Percentiles rank a stretch among this genome's conserved stretches.
phyloP scores from a whole-genome alignment of 2,888 invertebrate genomes.

The Oligia strigilis region DNA sequence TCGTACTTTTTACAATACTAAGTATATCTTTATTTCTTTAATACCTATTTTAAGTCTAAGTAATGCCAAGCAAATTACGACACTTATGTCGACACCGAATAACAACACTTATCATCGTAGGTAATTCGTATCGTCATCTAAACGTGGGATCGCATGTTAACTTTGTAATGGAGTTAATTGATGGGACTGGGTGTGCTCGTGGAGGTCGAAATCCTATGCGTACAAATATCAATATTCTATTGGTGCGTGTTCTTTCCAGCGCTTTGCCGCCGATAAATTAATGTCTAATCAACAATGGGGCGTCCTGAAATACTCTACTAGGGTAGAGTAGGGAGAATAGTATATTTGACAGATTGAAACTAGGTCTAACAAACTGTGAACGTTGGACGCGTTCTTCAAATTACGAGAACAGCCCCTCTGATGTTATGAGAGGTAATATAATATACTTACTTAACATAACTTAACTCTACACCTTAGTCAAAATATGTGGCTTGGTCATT shows the following conservation, averaged over 20 bases:
- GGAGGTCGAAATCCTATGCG: neutral
- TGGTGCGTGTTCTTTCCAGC: neutral
- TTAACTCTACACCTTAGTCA: too few species aligned
- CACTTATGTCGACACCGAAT: slow-evolving; percentile 6
- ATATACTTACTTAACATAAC: too few species aligned
- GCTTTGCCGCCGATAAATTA: too few species aligned
- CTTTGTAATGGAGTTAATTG: slow-evolving; percentile 34
- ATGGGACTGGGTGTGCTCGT: neutral
- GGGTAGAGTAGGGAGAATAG: neutral
- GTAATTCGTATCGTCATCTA: slow-evolving; percentile 46
- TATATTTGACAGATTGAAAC: neutral
- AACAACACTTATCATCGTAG: slow-evolving; percentile 15
- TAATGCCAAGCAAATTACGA: slow-evolving; percentile 13
- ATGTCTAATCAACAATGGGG: neutral
- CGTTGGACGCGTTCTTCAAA: neutral
- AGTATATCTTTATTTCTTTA: neutral
- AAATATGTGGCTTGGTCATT: too few species aligned
- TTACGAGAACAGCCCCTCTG: neutral
- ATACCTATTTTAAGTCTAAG: too few species aligned
- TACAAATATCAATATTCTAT: neutral
- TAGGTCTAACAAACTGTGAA: neutral
- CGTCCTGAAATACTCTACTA: neutral
- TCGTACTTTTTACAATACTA: neutral
- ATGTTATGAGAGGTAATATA: too few species aligned
- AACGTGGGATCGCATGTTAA: slow-evolving; percentile 43